Base-by-base conservation (phyloP, 2,888 invertebrate genomes). In the Erpobdella octoculata region DNA sequence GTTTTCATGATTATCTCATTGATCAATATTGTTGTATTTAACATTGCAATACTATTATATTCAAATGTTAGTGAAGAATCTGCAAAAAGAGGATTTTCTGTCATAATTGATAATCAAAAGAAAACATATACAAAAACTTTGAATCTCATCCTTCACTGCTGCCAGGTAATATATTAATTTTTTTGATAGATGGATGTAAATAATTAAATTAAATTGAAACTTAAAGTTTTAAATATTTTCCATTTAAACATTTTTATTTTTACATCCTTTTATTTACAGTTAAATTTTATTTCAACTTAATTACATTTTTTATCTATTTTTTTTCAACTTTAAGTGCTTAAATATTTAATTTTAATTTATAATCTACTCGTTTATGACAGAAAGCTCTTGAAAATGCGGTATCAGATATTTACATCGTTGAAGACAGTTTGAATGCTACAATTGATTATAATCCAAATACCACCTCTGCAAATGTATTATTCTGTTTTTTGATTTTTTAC, bases 61-160 rank as follows among this genome's bases (percentile, higher is more conserved):
- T 2, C 5, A 65, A 25, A n/a, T 31, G 21, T 25, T 36, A 38
- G 66, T n/a, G 69, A 25, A 35, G 48, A 5, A 2, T 48, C 58
- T 35, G 69, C 53, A 18, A 69, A 69, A 31, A 69, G 69, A 36
- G 33, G 69, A n/a, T 33, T 69, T 21, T 46, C 69, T 1, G n/a
- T 69, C 12, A 33, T 69, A 21, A 69, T 69, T n/a, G 58, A 69
- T 28, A 53, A 53, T 21, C 53, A 69, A 28, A 53, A 33, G 46
- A 69, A 33, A 8, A 18, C 58, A 3, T 28, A n/a, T 9, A 31
- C 18, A 18, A 53, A 48, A 9, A 18, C 3, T 28, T 1, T 69
- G 18, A 69, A 69, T 25, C 25, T 48, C 12, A n/a, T 53, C 9
- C n/a, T 69, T 15, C 8, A 6, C 6, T 69, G 69, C n/a, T 69